A percentile compares a stretch with the other conserved stretches of the same genome.
phyloP scores from a whole-genome alignment of 2,113 vertebrate genomes.

The Pelvicachromis taeniatus region DNA sequence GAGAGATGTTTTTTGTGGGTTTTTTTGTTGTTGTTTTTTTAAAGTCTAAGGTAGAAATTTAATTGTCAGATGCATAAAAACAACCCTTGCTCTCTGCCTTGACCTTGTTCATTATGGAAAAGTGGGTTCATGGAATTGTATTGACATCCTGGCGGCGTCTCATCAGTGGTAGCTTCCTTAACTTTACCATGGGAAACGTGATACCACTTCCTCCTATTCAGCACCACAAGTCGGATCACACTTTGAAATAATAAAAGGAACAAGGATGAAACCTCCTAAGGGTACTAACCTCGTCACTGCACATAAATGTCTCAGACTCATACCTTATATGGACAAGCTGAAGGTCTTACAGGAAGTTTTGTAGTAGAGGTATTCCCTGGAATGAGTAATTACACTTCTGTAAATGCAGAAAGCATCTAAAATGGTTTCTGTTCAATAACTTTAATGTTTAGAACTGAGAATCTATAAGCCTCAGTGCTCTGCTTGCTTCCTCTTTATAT shows the following conservation, averaged over 20 bases:
- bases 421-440: background rate
- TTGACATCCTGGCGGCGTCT: constrained; percentile 24
- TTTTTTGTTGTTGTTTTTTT: no score
- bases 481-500: background rate
- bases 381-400: background rate
- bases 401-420: background rate
- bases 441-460: background rate
- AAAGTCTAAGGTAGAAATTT: background rate
- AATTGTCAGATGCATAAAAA: background rate
- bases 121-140: constrained; percentile 2
- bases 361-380: background rate
- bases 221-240: constrained; percentile 15
- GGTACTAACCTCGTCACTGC: constrained; percentile 28
- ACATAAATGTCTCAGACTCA: background rate
- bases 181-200: constrained; percentile 45
- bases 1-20: background rate
- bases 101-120: constrained; percentile 25
- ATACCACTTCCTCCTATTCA: constrained; percentile 72
- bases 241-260: constrained; percentile 55
- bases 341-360: background rate
- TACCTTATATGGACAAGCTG: background rate
- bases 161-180: constrained; percentile 47
- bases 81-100: constrained; percentile 6
- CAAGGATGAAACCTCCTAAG: constrained; percentile 33
- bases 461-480: background rate